A percentile compares a stretch with the other conserved stretches of the same genome.
phyloP scores from a whole-genome alignment of 2,797 vertebrate species.

The Pseudochaenichthys georgianus region DNA sequence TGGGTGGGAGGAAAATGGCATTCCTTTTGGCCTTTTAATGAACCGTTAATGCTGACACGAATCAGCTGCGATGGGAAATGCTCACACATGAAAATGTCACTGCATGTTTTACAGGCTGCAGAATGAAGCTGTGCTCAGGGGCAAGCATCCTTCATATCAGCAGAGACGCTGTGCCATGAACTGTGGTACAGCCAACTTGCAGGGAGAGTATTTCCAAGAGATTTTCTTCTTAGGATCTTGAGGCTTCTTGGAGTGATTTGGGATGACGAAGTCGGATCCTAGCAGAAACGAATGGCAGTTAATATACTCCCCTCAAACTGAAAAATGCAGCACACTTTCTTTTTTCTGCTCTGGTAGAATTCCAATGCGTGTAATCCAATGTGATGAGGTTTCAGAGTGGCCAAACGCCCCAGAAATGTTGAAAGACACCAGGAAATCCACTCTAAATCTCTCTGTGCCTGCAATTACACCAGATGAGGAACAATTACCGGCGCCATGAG shows the following conservation, averaged over 20 bases:
- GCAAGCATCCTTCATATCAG: conserved; percentile 28
- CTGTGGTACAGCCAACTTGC: conserved; percentile 40
- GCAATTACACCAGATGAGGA: conserved; percentile 66
- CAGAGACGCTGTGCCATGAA: conserved; percentile 20
- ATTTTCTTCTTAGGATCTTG: conserved; percentile 53
- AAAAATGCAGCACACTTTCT: conserved; percentile 56
- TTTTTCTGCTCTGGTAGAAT: conserved; percentile 48
- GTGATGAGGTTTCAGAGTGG: conserved; percentile 77
- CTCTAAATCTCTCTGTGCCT: conserved; percentile 64
- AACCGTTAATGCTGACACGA: conserved; percentile 14
- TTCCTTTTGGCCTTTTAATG: conserved; percentile 14
- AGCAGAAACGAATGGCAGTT: conserved; percentile 48
- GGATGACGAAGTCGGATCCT: conserved; percentile 41
- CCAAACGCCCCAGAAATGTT: conserved; percentile 73
- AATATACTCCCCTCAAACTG: conserved; percentile 58
- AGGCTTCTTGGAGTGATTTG: conserved; percentile 51
- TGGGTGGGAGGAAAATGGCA: neutral
- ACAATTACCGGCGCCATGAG: conserved; percentile 69
- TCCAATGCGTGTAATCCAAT: conserved; percentile 77
- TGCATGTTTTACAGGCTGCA: conserved; percentile 28
- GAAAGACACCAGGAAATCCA: conserved; percentile 78
- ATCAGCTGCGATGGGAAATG: conserved; percentile 9
- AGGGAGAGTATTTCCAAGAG: conserved; percentile 39
- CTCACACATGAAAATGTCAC: conserved; percentile 5
- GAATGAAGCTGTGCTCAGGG: conserved; percentile 33